These are phyloP conservation scores for Ariopsis seemanni DNA, from an alignment of 2,113 vertebrate genomes.

Conservation along the genomic window DNA sequence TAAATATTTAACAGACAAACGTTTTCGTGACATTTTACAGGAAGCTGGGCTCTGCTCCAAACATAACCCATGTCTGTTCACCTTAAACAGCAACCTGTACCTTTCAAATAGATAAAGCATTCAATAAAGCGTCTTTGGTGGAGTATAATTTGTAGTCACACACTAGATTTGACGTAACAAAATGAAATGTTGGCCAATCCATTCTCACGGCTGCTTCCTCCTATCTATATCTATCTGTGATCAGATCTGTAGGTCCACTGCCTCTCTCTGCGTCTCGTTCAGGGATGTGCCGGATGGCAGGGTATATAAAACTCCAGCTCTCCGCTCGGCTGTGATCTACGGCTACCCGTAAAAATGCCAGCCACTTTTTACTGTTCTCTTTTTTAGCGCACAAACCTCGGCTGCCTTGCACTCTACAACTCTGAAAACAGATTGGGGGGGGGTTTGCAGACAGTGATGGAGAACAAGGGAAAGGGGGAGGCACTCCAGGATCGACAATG, in stretches of 20 bases:
- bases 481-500: conserved; percentile 18
- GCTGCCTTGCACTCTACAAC: conserved; percentile 31
- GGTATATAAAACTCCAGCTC: conserved; percentile 6
- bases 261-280: background rate
- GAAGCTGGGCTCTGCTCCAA: background rate
- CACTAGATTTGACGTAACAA: background rate
- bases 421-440: conserved; percentile 18
- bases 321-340: conserved; percentile 29
- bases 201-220: background rate
- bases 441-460: conserved; percentile 2
- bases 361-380: conserved; percentile 12
- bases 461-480: conserved; percentile 12
- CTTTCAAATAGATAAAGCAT: background rate
- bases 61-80: background rate
- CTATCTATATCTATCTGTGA: conserved; percentile 26
- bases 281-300: background rate
- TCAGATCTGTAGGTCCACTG: conserved; percentile 9
- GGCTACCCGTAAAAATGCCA: conserved; percentile 35
- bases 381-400: conserved; percentile 17
- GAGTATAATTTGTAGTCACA: background rate
- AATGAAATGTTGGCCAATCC: background rate
- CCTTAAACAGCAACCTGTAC: background rate
- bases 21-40: too few species aligned
- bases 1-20: too few species aligned
- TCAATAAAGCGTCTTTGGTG: background rate